A percentile compares a stretch with the other conserved stretches of the same genome.
Evolutionary conservation across 2,113 vertebrate genomes (phyloP).

Genomic region (Macrotus californicus): DNA sequence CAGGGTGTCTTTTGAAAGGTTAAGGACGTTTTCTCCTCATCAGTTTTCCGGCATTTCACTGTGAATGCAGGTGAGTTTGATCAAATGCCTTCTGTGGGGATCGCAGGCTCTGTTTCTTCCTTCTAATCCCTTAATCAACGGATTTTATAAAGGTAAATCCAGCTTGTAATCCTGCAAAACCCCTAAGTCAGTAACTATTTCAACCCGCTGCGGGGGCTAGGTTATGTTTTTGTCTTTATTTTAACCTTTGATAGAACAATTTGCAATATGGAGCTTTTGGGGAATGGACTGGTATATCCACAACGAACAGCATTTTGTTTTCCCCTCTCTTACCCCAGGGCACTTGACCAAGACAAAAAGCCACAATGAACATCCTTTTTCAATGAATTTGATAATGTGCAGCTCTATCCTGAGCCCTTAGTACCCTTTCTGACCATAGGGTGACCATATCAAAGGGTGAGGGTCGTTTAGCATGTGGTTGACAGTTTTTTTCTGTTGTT

Average conservation of each 20-base stretch:
- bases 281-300: constrained; percentile 33
- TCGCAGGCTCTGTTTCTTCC: background rate
- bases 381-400: constrained; percentile 56
- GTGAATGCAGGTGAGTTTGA: background rate
- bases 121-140: background rate
- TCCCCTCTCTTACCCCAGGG: constrained; percentile 52
- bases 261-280: no score
- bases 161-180: background rate
- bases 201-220: no score
- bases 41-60: background rate
- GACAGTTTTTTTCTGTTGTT: constrained; percentile 4
- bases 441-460: constrained; percentile 54
- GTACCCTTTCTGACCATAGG: constrained; percentile 61
- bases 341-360: constrained; percentile 57
- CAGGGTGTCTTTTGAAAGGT: background rate
- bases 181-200: background rate
- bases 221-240: no score
- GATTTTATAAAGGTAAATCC: background rate
- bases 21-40: constrained; percentile 5
- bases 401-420: constrained; percentile 73
- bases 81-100: background rate
- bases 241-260: no score
- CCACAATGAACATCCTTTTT: constrained; percentile 51
- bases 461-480: constrained; percentile 58
- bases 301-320: constrained; percentile 40